phyloP scores from a whole-genome alignment of 2,113 vertebrate species.

The Austrofundulus limnaeus region DNA sequence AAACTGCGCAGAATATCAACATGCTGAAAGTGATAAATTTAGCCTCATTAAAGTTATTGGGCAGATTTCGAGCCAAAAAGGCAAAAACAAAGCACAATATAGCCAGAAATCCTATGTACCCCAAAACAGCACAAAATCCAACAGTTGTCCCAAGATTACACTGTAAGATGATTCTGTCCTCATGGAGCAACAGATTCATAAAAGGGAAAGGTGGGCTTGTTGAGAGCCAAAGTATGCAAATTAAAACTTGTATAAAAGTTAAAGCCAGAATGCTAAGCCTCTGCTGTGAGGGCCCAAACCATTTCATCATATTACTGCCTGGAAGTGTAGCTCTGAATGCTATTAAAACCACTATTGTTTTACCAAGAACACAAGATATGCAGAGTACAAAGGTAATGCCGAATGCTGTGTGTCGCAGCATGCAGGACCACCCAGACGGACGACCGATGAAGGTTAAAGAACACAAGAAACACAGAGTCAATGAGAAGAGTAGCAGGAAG shows the following conservation, averaged over 20 bases:
- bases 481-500: conserved; percentile 78
- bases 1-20: conserved; percentile 79
- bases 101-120: conserved; percentile 76
- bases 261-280: conserved; percentile 67
- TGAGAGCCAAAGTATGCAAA: conserved; percentile 74
- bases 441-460: conserved; percentile 77
- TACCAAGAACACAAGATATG: conserved; percentile 82
- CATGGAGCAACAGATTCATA: conserved; percentile 55
- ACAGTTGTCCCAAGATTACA: conserved; percentile 68
- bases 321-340: conserved; percentile 79
- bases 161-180: conserved; percentile 72
- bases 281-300: conserved; percentile 76
- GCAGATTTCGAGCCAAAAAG: conserved; percentile 76
- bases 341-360: conserved; percentile 79
- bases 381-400: conserved; percentile 79
- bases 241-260: conserved; percentile 71
- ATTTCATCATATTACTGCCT: conserved; percentile 77
- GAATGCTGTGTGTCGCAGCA: conserved; percentile 78
- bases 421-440: conserved; percentile 76
- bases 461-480: conserved; percentile 77
- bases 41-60: conserved; percentile 80
- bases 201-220: conserved; percentile 71
- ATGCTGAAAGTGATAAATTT: conserved; percentile 82
- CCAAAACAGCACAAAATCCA: conserved; percentile 74
- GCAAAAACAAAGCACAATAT: conserved; percentile 73